Percentiles rank a stretch among this genome's conserved stretches.
Conservation (phyloP, 2,113 vertebrate genomes). For the Rhinogobius similis region DNA sequence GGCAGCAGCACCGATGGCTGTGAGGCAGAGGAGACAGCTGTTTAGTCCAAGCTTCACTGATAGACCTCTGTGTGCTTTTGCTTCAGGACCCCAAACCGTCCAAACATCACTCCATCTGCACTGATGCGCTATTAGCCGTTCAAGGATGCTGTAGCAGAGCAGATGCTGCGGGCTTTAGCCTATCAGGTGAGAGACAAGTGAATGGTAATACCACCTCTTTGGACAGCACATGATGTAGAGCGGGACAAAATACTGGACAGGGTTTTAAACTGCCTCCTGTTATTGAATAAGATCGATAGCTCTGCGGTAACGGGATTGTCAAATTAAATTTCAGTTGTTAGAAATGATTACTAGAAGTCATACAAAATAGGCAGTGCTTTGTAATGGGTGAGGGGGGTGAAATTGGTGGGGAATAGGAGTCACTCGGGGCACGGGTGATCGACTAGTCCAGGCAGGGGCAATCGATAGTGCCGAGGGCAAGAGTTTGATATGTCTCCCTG, state of each 20-base stretch:
- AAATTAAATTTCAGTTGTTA: conserved; percentile 79
- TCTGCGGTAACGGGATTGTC: conserved; percentile 68
- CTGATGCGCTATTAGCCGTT: conserved; percentile 59
- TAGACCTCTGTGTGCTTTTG: conserved; percentile 42
- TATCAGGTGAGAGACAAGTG: conserved; percentile 41
- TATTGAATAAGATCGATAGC: conserved; percentile 69
- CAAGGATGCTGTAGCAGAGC: conserved; percentile 38
- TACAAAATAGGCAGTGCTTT: conserved; percentile 63
- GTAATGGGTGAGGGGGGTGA: conserved; percentile 56
- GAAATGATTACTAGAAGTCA: conserved; percentile 74
- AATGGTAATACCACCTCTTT: conserved; percentile 67
- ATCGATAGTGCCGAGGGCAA: conserved; percentile 71
- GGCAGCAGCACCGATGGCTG: conserved; percentile 50
- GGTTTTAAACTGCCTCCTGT: conserved; percentile 49
- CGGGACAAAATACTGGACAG: conserved; percentile 64
- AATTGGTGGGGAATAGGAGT: conserved; percentile 54
- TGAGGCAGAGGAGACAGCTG: conserved; percentile 56
- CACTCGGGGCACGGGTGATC: conserved; percentile 66
- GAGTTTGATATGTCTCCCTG: conserved; percentile 71
- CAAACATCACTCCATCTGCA: conserved; percentile 62
- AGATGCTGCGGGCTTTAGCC: conserved; percentile 28
- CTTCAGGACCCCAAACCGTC: conserved; percentile 43
- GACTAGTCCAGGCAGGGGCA: conserved; percentile 58
- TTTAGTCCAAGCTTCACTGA: conserved; percentile 44
- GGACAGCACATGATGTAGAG: conserved; percentile 62